phyloP scores from a whole-genome alignment of 2,888 invertebrate genomes.

The Drosophila flavopinicola region DNA sequence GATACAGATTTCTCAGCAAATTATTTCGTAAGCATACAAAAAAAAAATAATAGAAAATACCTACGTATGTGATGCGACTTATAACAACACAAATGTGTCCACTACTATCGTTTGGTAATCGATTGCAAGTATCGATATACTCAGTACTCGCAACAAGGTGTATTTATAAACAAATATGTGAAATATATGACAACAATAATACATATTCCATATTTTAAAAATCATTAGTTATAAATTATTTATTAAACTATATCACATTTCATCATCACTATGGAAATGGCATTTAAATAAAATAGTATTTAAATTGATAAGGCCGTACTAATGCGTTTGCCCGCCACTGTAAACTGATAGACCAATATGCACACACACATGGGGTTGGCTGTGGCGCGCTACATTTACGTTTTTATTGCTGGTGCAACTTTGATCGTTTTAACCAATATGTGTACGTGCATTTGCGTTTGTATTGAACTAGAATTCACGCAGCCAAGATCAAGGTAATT shows the following conservation, averaged over 20 bases:
- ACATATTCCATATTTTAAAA: no score
- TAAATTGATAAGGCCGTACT: background rate
- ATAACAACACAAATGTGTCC: slow-evolving; percentile 19
- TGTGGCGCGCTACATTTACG: slow-evolving; percentile 32
- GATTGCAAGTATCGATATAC: slow-evolving; percentile 21
- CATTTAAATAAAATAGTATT: background rate
- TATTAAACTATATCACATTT: background rate
- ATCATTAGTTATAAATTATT: background rate
- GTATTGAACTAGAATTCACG: slow-evolving; percentile 67
- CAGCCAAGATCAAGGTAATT: slow-evolving; percentile 66
- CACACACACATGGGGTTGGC: slow-evolving; percentile 6
- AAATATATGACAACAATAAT: background rate
- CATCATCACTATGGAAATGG: no score
- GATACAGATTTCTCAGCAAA: slow-evolving; percentile 24
- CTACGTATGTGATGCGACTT: slow-evolving; percentile 49
- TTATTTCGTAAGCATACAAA: slow-evolving; percentile 50
- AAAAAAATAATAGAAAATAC: slow-evolving; percentile 20
- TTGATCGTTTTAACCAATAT: slow-evolving; percentile 36
- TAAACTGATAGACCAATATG: slow-evolving; percentile 11
- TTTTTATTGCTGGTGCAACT: slow-evolving; percentile 27
- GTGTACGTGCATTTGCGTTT: slow-evolving; percentile 18
- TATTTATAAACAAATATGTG: no score
- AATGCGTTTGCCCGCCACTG: slow-evolving; percentile 12
- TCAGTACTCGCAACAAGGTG: background rate
- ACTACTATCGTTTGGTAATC: slow-evolving; percentile 9